Evolutionary conservation across 2,797 vertebrate genomes (phyloP), one percentile per base, ranked within the genome.

Genomic region (Mallotus villosus): DNA sequence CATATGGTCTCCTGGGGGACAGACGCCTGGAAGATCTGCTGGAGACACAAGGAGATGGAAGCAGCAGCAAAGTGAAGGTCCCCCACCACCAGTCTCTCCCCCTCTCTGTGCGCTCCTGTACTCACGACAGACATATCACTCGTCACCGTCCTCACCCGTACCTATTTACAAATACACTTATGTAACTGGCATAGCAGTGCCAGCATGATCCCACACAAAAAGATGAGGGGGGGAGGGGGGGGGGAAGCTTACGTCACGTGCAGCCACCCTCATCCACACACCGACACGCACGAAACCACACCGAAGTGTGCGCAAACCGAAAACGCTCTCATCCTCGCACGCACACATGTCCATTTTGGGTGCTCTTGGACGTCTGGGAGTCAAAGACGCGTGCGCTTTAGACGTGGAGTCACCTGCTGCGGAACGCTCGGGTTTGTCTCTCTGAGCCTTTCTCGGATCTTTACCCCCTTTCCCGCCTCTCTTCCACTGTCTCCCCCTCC

Each of bases 1-100:
- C 81, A 79, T 61, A 57, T 74, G 53, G 11, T 67, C 59, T 34
- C 69, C 64, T 22, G 32, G 51, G 51, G 32, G 60, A 51, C 12
- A 29, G 53, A 53, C 41, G 68, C 19, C 51, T 32, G 34, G 67
- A 65, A 77, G 70, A 78, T 61, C 27, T 55, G 59, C 65, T 32
- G 4, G 5, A 19, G 49, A 53, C 67, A 58, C 59, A 46, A 71
- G 17, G 21, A 73, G 67, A 34, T 22, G 46, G 60, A 41, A n/a
- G 22, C 19, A 37, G 49, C 49, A 24, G 3, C 12, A 2, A 22
- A 22, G 32, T 60, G 32, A n/a, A 57, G 55, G 61, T 55, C 29
- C 69, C 32, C 41, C 55, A 25, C 55, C 46, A 21, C 25, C 62
- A 63, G 24, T 24, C 34, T 46, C 22, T 63, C 70, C 55, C 70